Evolutionary conservation across 2,888 invertebrate species (phyloP).

Genomic region (Xestobium rufovillosum): DNA sequence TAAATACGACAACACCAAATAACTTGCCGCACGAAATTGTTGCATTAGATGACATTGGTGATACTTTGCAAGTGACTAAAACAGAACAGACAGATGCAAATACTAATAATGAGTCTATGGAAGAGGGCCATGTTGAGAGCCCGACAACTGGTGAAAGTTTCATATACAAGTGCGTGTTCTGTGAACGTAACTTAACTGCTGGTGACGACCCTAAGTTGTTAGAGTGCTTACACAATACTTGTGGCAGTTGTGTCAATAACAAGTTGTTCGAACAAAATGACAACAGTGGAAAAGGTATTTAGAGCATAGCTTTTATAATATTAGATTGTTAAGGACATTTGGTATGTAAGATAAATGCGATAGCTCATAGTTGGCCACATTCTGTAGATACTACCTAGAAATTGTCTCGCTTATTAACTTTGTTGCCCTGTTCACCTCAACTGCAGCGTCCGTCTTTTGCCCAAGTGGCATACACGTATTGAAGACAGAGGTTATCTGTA

Average conservation of each 20-base stretch:
- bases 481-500: no score
- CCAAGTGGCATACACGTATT: no score
- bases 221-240: slow-evolving; percentile 83
- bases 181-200: slow-evolving; percentile 46
- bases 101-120: slow-evolving; percentile 16
- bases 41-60: not conserved
- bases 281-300: no score
- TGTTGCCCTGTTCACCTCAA: not conserved
- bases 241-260: slow-evolving; percentile 64
- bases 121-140: slow-evolving; percentile 35
- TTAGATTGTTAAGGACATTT: no score
- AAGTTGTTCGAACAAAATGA: slow-evolving; percentile 52
- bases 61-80: not conserved
- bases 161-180: slow-evolving; percentile 42
- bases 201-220: slow-evolving; percentile 69
- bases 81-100: not conserved
- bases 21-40: not conserved
- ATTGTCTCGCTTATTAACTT: no score
- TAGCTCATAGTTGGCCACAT: no score
- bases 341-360: no score
- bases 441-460: no score
- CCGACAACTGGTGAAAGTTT: slow-evolving; percentile 38
- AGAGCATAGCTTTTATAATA: no score
- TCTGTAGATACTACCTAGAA: no score
- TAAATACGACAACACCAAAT: no score